Conservation (phyloP, 2,797 vertebrate species). For the Lepus oiostolus region DNA sequence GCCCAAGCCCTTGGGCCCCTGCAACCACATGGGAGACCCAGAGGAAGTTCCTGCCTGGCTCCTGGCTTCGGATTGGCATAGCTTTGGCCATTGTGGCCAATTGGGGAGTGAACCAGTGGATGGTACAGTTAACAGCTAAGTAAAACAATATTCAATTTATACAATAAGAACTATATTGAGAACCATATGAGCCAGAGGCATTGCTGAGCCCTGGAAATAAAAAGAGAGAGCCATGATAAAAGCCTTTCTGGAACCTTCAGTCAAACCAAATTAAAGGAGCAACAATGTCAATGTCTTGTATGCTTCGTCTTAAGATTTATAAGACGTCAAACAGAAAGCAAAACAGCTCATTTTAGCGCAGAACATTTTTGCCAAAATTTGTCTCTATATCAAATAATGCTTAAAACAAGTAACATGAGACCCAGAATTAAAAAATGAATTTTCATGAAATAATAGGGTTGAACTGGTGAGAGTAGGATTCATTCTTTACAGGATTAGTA, state of each 20-base stretch:
- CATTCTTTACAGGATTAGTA: neutral
- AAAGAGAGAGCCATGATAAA: neutral
- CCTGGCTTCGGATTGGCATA: no score
- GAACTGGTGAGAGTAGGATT: neutral
- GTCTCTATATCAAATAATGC: neutral
- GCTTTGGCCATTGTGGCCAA: no score
- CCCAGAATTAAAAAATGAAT: neutral
- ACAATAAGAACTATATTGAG: neutral
- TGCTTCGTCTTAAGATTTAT: neutral
- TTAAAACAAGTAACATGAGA: neutral
- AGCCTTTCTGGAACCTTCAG: neutral
- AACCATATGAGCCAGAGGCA: neutral
- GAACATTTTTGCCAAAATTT: neutral
- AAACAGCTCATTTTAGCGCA: neutral
- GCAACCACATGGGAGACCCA: no score
- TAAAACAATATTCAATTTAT: neutral
- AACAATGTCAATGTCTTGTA: no score
- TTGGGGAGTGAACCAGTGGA: neutral
- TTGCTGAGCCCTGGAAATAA: neutral
- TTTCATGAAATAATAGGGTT: neutral
- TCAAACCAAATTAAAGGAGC: neutral
- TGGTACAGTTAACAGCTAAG: neutral
- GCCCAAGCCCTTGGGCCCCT: no score
- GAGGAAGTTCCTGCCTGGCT: no score
- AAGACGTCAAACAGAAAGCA: neutral